phyloP scores from a whole-genome alignment of 30 jellyfish, hydroid and myxozoan species.

The Chironex yamaguchii region DNA sequence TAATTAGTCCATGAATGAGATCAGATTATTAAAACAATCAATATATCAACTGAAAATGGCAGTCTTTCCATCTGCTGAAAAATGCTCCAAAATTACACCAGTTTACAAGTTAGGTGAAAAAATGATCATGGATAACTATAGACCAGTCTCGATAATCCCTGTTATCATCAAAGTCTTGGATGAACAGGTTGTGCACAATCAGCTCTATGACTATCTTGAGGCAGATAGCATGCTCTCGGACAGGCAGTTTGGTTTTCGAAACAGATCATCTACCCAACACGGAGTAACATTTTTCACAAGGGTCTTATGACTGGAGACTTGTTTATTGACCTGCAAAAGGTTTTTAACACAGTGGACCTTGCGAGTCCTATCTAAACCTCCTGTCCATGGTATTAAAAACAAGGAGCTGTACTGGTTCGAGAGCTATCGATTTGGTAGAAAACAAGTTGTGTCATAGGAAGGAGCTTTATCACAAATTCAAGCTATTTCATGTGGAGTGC shows the following conservation, averaged over 20 bases:
- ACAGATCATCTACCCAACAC: conserved; percentile 40
- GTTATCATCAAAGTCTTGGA: conserved; percentile 42
- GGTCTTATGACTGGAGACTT: conserved; percentile 50
- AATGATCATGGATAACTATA: conserved; percentile 33
- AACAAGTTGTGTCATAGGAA: conserved; percentile 43
- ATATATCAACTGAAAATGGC: conserved; percentile 47
- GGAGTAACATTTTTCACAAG: conserved; percentile 46
- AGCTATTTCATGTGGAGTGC: conserved; percentile 67
- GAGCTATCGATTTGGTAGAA: conserved; percentile 61
- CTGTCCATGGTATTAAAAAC: conserved; percentile 39
- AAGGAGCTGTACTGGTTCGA: conserved; percentile 56
- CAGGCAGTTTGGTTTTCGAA: conserved; percentile 58
- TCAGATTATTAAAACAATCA: too few relatives aligned
- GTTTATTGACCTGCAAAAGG: conserved; percentile 29
- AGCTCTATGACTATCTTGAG: conserved; percentile 57
- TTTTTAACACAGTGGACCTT: conserved; percentile 43
- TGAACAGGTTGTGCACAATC: conserved; percentile 54
- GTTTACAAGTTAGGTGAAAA: conserved; percentile 51
- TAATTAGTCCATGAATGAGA: too few relatives aligned
- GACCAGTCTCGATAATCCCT: conserved; percentile 67
- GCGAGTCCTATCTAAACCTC: conserved; percentile 31
- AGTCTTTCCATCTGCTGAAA: conserved; percentile 60
- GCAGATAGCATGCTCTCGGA: conserved; percentile 40
- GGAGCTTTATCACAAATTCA: conserved; percentile 27
- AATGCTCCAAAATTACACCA: conserved; percentile 62